These are phyloP conservation scores for Bothrops jararaca DNA, from an alignment of 2,113 vertebrate genomes.

Conservation along the genomic window DNA sequence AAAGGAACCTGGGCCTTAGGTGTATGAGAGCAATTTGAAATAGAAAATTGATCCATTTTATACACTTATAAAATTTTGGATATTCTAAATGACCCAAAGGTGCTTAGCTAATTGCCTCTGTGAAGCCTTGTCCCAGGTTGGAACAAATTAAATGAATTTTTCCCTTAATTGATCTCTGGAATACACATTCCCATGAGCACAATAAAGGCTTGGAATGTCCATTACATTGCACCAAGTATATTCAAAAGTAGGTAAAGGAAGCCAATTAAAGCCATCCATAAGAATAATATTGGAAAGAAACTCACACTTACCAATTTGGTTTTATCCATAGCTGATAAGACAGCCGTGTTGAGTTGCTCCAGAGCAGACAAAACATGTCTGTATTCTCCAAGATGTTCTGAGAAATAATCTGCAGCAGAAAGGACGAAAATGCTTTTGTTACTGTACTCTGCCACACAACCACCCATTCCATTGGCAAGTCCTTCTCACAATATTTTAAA, in stretches of 20 bases:
- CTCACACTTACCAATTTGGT: conserved; percentile 85
- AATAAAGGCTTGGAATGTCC: background rate
- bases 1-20: background rate
- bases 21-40: background rate
- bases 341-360: conserved; percentile 86
- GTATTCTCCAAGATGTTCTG: conserved; percentile 88
- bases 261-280: background rate
- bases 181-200: background rate
- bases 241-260: background rate
- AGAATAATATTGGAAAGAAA: background rate
- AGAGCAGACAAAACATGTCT: conserved; percentile 87
- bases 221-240: background rate
- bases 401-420: conserved; percentile 85
- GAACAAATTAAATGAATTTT: background rate
- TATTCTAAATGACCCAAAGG: background rate
- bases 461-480: background rate
- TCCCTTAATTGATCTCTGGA: background rate
- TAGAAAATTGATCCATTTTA: background rate
- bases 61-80: background rate
- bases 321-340: conserved; percentile 94
- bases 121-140: background rate
- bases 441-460: background rate
- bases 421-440: background rate
- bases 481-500: background rate
- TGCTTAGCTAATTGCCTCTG: background rate